phyloP scores from a whole-genome alignment of 2,797 vertebrate genomes.

The Anas acuta region DNA sequence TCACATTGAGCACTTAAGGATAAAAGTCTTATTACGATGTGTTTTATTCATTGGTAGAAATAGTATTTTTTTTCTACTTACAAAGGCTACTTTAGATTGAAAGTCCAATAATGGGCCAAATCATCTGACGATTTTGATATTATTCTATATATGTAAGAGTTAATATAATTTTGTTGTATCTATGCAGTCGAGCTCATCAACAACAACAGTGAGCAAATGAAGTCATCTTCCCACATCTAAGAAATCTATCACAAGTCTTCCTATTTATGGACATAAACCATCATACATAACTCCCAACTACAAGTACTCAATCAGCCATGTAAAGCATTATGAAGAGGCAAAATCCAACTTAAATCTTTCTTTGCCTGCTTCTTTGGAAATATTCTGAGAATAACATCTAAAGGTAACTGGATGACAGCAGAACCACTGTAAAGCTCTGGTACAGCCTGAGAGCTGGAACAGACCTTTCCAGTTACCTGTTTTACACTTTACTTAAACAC shows the following conservation, averaged over 20 bases:
- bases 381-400: not conserved
- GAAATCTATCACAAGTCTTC: not conserved
- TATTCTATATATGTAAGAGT: not conserved
- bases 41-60: not conserved
- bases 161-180: not conserved
- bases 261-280: not conserved
- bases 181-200: not conserved
- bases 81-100: not conserved
- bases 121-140: not conserved
- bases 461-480: not conserved
- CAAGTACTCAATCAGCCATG: not conserved
- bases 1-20: not conserved
- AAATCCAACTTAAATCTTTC: not conserved
- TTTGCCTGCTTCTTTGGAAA: not conserved
- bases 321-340: not conserved
- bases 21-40: not conserved
- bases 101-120: not conserved
- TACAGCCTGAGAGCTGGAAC: not conserved
- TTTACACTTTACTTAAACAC: not conserved
- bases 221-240: not conserved
- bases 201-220: not conserved
- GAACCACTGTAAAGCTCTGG: not conserved
- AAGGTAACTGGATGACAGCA: not conserved
- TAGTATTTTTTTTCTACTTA: not conserved
- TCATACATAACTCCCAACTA: not conserved